Evolutionary conservation across 2,113 vertebrate genomes (phyloP).

Genomic region (Dipodomys merriami): DNA sequence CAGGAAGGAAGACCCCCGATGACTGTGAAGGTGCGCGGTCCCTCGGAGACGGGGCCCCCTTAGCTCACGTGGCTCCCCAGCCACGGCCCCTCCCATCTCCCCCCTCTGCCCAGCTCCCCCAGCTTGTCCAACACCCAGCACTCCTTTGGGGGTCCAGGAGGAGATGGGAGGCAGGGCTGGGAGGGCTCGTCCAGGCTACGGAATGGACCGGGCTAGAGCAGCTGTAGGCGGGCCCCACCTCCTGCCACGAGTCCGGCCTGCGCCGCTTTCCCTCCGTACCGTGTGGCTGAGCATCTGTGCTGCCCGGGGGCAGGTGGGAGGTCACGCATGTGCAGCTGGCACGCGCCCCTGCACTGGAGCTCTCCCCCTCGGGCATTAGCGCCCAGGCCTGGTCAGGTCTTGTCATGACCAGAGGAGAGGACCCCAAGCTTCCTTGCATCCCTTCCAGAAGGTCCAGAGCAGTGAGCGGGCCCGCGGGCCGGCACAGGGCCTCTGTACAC

Average conservation of each 20-base stretch:
- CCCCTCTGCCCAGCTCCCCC: too few species aligned
- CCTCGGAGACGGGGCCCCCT: rapidly evolving
- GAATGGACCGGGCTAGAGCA: rapidly evolving
- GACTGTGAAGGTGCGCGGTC: background rate
- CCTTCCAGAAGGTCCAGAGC: rapidly evolving
- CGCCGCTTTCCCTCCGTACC: background rate
- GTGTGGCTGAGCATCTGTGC: background rate
- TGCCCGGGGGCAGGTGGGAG: rapidly evolving
- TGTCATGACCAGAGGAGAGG: too few species aligned
- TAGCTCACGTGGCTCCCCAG: rapidly evolving
- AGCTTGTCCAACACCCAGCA: rapidly evolving
- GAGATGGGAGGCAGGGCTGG: rapidly evolving
- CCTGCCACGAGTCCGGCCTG: background rate
- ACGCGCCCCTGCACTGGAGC: background rate
- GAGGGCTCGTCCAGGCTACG: rapidly evolving
- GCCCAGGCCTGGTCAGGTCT: background rate
- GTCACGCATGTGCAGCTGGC: rapidly evolving
- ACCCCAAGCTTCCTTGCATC: too few species aligned
- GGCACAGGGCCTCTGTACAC: background rate
- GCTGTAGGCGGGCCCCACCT: rapidly evolving
- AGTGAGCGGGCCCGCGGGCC: rapidly evolving
- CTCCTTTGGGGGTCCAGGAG: background rate
- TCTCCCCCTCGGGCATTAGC: background rate
- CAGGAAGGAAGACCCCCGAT: rapidly evolving
- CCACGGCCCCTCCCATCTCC: rapidly evolving